These are phyloP conservation scores for Ctena decussata DNA, from an alignment of 2,888 invertebrate species.

Conservation along the genomic window DNA sequence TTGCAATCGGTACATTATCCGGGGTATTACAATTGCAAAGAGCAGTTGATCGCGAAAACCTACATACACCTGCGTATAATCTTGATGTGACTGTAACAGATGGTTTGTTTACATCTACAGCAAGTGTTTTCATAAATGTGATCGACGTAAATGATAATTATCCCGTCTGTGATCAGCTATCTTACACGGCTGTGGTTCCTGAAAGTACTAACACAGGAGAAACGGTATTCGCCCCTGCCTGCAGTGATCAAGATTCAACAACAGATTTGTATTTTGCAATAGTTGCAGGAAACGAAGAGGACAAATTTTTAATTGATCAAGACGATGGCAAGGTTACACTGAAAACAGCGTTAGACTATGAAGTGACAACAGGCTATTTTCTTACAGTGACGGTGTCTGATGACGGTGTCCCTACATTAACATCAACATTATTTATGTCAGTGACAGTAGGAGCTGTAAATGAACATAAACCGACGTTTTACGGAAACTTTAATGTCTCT, in stretches of 20 bases:
- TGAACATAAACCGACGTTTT: conserved; percentile 76
- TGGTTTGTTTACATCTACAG: conserved; percentile 62
- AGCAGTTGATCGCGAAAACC: conserved; percentile 69
- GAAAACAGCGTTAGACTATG: conserved; percentile 72
- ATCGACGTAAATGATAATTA: conserved; percentile 75
- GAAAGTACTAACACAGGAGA: conserved; percentile 52
- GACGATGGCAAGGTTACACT: conserved; percentile 41
- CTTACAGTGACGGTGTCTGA: conserved; percentile 72
- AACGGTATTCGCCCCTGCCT: conserved; percentile 47
- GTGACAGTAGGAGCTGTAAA: conserved; percentile 71
- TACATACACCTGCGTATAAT: conserved; percentile 57
- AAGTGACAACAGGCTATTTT: conserved; percentile 65
- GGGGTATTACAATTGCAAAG: conserved; percentile 68
- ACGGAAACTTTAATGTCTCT: conserved; percentile 52
- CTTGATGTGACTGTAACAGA: conserved; percentile 71
- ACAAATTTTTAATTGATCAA: conserved; percentile 37
- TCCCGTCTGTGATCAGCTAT: conserved; percentile 67
- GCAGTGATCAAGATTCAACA: conserved; percentile 57
- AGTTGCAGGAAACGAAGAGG: conserved; percentile 51
- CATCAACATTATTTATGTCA: conserved; percentile 41
- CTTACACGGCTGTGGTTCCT: conserved; percentile 40
- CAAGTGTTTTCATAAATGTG: conserved; percentile 71
- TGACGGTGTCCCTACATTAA: conserved; percentile 61
- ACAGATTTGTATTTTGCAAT: conserved; percentile 52
- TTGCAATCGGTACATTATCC: conserved; percentile 69